phyloP scores from a whole-genome alignment of 2,113 vertebrate species.

The Alaudala cheleensis region DNA sequence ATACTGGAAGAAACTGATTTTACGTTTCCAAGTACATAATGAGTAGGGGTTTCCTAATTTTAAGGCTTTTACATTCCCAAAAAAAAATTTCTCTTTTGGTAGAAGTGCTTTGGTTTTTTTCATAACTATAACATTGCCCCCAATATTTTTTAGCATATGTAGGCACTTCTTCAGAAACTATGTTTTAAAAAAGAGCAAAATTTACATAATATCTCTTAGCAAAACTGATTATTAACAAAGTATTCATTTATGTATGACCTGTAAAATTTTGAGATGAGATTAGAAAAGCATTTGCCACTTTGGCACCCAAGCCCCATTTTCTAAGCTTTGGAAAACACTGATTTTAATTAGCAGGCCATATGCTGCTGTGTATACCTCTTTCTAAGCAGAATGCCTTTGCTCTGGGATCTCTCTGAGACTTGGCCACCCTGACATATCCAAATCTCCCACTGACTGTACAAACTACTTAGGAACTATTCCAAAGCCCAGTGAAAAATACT shows the following conservation, averaged over 20 bases:
- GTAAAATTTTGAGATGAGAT: not conserved
- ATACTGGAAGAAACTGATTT: not conserved
- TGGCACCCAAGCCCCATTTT: not conserved
- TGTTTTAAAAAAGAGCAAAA: not conserved
- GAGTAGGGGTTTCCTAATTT: not conserved
- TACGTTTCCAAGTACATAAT: not conserved
- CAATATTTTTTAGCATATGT: not conserved
- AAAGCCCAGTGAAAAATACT: not conserved
- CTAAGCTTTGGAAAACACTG: not conserved
- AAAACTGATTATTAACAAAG: not conserved
- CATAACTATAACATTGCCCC: not conserved
- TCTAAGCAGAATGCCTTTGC: not conserved
- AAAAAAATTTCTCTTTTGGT: not conserved
- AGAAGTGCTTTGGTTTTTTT: not conserved
- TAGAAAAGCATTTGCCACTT: not conserved
- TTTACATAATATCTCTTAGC: not conserved
- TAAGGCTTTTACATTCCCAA: not conserved
- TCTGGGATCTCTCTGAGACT: not conserved
- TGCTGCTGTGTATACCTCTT: not conserved
- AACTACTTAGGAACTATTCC: conserved; percentile 14
- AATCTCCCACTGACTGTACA: not conserved
- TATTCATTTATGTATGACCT: not conserved
- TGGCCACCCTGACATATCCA: not conserved
- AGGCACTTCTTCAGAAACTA: not conserved
- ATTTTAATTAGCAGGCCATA: conserved; percentile 19